Base-by-base conservation (phyloP, 2,888 invertebrate species). In the Lasioglossum lativentre region DNA sequence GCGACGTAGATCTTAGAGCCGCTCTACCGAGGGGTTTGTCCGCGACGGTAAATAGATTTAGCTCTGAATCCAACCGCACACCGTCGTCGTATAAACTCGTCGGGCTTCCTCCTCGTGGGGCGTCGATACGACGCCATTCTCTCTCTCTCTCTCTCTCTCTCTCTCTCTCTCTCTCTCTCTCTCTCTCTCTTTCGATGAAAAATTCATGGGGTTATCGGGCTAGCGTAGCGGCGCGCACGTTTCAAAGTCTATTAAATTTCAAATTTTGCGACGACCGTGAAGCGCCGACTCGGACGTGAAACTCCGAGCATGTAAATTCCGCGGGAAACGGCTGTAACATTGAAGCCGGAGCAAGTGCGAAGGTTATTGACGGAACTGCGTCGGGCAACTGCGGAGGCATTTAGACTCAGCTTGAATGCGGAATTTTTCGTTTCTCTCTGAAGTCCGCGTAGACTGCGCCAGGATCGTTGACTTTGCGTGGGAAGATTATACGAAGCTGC, bases 41-140 rank as follows among this genome's bases (percentile, higher is more conserved):
- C 73, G 78, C 47, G 78, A 70, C 82, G 70, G 73, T 85, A 82
- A 86, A 86, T 82, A 81, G 86, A 81, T 85, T 86, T 85, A 78
- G 30, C 78, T 68, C 52, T 45, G 82, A 78, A 81, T 56, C 79
- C 59, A 40, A 56, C 42, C 83, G 45, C 78, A 59, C 75, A 66
- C 59, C 73, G 70, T 59, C 76, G 76, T 73, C 70, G 75, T 72
- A 70, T 73, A 76, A 83, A 79, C 78, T 85, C 78, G 59, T 76
- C 56, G 52, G 78, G 82, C 68, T 82, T 86, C 78, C 80, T 72
- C 42, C 47, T 38, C 34, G 56, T n/a, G 16, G 27, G 40, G 66
- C 71, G 85, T 30, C 68, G 42, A 42, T 40, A 16, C n/a, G 16
- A 38, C 52, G 12, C 19, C 5, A 66, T 34, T 34, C 8, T 6